These are phyloP conservation scores for Arothron firmamentum DNA, from an alignment of 2,113 vertebrate species.

Conservation along the genomic window DNA sequence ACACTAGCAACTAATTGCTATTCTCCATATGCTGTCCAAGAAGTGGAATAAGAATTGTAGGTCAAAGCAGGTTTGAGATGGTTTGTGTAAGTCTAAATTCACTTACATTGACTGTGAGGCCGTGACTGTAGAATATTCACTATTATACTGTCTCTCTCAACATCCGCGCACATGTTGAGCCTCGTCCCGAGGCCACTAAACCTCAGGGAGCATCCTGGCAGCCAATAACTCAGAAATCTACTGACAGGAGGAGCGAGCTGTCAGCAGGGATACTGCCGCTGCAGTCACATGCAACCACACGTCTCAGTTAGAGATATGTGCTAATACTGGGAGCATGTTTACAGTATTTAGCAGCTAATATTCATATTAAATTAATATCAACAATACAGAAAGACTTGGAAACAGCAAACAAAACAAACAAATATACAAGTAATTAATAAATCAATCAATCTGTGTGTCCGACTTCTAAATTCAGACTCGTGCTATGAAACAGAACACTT, in stretches of 20 bases:
- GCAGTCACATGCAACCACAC: conserved; percentile 11
- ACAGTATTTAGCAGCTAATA: no score
- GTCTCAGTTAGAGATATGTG: background rate
- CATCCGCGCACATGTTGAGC: conserved; percentile 45
- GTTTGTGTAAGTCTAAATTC: no score
- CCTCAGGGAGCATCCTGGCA: conserved; percentile 16
- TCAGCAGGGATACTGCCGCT: conserved; percentile 6
- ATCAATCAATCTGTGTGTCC: conserved; percentile 27
- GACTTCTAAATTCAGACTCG: conserved; percentile 32
- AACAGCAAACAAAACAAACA: background rate
- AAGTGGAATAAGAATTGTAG: no score
- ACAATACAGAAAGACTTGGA: background rate
- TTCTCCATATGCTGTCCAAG: no score
- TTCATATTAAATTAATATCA: background rate
- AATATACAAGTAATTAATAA: background rate
- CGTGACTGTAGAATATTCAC: no score
- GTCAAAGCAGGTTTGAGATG: no score
- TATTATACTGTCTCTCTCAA: conserved; percentile 5
- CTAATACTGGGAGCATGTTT: no score
- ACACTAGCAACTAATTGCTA: no score
- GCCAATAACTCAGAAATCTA: conserved; percentile 44
- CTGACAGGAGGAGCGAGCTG: conserved; percentile 35
- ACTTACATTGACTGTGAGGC: no score
- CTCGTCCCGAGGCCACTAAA: conserved; percentile 37
- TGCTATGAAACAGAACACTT: conserved; percentile 40